phyloP scores from a whole-genome alignment of 2,888 invertebrate species.

The Ochropleura leucogaster region DNA sequence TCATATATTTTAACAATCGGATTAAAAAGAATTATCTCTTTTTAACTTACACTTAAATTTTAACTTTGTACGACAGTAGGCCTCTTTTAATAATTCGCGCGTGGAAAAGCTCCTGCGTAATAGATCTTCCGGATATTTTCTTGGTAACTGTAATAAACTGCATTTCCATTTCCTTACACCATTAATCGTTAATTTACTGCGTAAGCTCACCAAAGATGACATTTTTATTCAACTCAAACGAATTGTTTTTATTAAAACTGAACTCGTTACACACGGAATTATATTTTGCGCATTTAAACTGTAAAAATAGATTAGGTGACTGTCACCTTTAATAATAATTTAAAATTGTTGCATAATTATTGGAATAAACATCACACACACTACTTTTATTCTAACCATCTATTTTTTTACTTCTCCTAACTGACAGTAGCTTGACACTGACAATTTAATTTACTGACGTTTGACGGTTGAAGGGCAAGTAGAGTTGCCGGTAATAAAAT shows the following conservation, averaged over 20 bases:
- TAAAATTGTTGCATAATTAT: conserved; percentile 74
- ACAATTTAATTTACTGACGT: neutral
- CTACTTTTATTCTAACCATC: conserved; percentile 14
- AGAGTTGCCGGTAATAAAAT: neutral
- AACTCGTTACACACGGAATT: conserved; percentile 47
- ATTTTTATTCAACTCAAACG: conserved; percentile 61
- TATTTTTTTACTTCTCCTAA: conserved; percentile 5
- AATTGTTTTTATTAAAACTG: conserved; percentile 39
- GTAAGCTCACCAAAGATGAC: conserved; percentile 71
- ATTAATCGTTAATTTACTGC: conserved; percentile 67
- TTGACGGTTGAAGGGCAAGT: neutral
- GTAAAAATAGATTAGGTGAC: conserved; percentile 29
- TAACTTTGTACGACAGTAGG: conserved; percentile 92
- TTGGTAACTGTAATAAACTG: conserved; percentile 72
- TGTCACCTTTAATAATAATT: conserved; percentile 37
- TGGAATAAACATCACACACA: conserved; percentile 50
- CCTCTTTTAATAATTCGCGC: conserved; percentile 88
- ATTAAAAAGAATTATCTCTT: neutral
- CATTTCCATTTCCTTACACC: conserved; percentile 74
- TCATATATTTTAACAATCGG: neutral
- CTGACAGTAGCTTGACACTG: neutral
- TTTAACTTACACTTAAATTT: conserved; percentile 93
- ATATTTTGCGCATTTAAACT: conserved; percentile 24
- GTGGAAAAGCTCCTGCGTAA: conserved; percentile 78
- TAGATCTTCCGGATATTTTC: conserved; percentile 46